phyloP scores from a whole-genome alignment of 1,140 invertebrate genomes.

The Trinorchestia longiramus region DNA sequence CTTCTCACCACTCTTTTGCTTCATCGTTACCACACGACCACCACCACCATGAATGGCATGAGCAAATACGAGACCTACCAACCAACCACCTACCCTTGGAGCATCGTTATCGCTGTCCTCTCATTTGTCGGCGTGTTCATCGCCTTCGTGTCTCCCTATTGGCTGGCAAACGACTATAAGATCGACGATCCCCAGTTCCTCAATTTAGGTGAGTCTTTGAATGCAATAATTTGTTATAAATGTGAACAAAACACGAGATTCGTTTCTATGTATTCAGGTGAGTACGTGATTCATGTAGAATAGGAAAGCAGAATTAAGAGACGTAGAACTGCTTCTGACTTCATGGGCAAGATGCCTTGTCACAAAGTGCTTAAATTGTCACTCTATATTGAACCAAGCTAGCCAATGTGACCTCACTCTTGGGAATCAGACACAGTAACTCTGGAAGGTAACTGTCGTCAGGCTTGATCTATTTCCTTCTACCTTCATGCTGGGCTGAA shows the following conservation, averaged over 20 bases:
- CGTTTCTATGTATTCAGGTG: too few relatives aligned
- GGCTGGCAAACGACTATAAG: constrained; percentile 89
- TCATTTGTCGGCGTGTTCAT: constrained; percentile 84
- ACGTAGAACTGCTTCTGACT: too few relatives aligned
- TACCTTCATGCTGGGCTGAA: too few relatives aligned
- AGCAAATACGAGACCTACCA: constrained; percentile 62
- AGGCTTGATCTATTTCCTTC: too few relatives aligned
- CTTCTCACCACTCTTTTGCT: background rate
- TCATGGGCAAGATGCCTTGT: too few relatives aligned
- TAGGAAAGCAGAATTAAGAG: too few relatives aligned
- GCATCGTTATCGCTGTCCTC: constrained; percentile 70
- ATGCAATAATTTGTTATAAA: constrained; percentile 34
- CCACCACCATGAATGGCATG: background rate
- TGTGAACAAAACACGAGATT: background rate
- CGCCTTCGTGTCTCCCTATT: constrained; percentile 91
- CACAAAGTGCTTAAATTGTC: too few relatives aligned
- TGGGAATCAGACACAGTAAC: too few relatives aligned
- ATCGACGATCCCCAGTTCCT: constrained; percentile 83
- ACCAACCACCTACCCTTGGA: constrained; percentile 64
- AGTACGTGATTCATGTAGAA: too few relatives aligned
- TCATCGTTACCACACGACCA: background rate
- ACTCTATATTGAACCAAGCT: too few relatives aligned
- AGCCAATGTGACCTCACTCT: too few relatives aligned
- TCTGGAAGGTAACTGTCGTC: too few relatives aligned
- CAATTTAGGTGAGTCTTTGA: constrained; percentile 78